Evolutionary conservation across 2,888 invertebrate species (phyloP), one percentile per base, ranked within the genome.

Genomic region (Lasioglossum pauxillum): DNA sequence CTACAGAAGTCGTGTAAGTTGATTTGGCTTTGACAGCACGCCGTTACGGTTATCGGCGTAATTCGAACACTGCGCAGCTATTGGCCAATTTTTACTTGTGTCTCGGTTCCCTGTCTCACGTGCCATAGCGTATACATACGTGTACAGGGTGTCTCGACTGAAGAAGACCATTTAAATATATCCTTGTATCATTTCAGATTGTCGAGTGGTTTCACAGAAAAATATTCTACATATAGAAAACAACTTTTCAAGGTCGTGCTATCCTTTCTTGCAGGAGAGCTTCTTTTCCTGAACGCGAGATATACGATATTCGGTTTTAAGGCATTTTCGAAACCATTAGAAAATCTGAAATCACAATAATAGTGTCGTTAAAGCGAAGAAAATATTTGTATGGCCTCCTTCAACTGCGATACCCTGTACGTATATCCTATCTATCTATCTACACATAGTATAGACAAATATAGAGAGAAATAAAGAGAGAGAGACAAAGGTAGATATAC

Each of bases 11-110:
- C 8, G 53, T n/a, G 4, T n/a, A n/a, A 31, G 41, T 44, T 73
- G 53, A 84, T 80, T 57, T 60, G 67, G 19, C 27, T 76, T 60
- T 64, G 67, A 82, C 79, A 82, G 75, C 80, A 75, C 38, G 75
- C 82, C 78, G 83, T n/a, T 73, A 89, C 84, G 86, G 83, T 80
- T 85, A 85, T 83, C 90, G 84, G 84, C 80, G 75, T 86, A 83
- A 77, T 87, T 89, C 84, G 91, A 94, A 93, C 92, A 94, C 95
- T 95, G 95, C 95, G 95, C 94, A 94, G 93, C 95, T 92, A 93
- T 95, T 94, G 93, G 93, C 94, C 94, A 95, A 94, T 94, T 92
- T 92, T 91, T 90, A 90, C 88, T 88, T 86, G 78, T 82, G 80
- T 75, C 77, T 86, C 82, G 83, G 85, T 86, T 81, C 86, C 79